These are phyloP conservation scores for Platygyra sinensis DNA, from an alignment of 64 coral and sea anemone genomes.

Conservation along the genomic window DNA sequence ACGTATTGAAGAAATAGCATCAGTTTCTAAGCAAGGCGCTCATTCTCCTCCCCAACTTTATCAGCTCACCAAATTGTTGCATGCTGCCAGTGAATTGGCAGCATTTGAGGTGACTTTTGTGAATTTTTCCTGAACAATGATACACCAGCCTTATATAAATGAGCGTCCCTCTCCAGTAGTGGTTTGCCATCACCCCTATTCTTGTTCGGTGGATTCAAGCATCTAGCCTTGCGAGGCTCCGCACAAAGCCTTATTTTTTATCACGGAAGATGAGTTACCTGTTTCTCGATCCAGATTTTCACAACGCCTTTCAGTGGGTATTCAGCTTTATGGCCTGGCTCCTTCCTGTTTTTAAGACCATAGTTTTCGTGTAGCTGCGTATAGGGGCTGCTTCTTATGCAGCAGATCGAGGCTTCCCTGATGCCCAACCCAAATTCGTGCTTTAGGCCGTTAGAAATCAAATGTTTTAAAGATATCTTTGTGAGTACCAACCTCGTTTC, in stretches of 20 bases:
- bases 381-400: too few species aligned
- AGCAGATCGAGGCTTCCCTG: too few species aligned
- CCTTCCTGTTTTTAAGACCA: neutral
- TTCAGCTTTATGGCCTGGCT: neutral
- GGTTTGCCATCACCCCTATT: neutral
- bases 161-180: neutral
- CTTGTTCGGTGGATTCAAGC: conserved; percentile 33
- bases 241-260: neutral
- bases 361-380: too few species aligned
- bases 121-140: neutral
- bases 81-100: neutral
- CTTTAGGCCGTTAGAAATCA: too few species aligned
- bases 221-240: neutral
- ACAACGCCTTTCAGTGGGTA: neutral
- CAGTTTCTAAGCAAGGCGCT: neutral
- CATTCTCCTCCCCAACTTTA: neutral
- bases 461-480: too few species aligned
- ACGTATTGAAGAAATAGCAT: neutral
- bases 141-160: too few species aligned
- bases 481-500: too few species aligned
- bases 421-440: too few species aligned
- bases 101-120: neutral
- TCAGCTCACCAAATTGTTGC: neutral
- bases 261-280: neutral
- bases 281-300: neutral